Conservation (phyloP, 1,140 invertebrate species). For the Drosophila athabasca region DNA sequence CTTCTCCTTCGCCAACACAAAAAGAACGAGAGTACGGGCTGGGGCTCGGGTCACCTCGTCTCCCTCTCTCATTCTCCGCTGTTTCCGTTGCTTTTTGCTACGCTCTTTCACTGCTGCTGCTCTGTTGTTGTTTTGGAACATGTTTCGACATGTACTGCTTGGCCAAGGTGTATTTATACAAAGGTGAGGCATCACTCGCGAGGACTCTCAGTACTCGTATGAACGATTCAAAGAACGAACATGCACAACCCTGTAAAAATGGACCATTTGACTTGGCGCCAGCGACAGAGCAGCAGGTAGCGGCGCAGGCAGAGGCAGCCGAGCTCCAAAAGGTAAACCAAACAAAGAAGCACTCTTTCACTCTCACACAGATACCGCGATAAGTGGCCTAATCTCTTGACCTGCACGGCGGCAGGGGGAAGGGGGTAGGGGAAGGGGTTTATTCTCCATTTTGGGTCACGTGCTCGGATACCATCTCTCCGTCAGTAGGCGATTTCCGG, state of each 20-base stretch:
- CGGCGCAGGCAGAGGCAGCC: conserved; percentile 10
- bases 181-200: too few species aligned
- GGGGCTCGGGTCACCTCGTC: conserved; percentile 28
- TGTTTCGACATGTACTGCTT: conserved; percentile 76
- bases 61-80: conserved; percentile 6
- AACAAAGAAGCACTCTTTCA: conserved; percentile 36
- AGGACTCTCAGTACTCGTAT: too few species aligned
- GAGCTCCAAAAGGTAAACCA: conserved; percentile 44
- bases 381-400: conserved; percentile 69
- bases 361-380: conserved; percentile 27
- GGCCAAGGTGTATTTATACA: conserved; percentile 56
- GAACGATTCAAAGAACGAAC: too few species aligned
- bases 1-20: conserved; percentile 36
- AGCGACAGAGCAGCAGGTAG: conserved; percentile 3
- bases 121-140: conserved; percentile 57
- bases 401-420: conserved; percentile 27
- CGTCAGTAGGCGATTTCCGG: conserved; percentile 77
- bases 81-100: conserved; percentile 64
- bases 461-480: conserved; percentile 78
- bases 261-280: conserved; percentile 47
- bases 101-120: conserved; percentile 21
- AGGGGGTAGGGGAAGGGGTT: conserved; percentile 16
- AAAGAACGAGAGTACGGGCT: conserved; percentile 24
- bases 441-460: conserved; percentile 57
- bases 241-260: too few species aligned